Percentiles rank a stretch among this genome's conserved stretches.
These are phyloP conservation scores for Promerops cafer DNA, from an alignment of 2,113 vertebrate species.

Conservation along the genomic window DNA sequence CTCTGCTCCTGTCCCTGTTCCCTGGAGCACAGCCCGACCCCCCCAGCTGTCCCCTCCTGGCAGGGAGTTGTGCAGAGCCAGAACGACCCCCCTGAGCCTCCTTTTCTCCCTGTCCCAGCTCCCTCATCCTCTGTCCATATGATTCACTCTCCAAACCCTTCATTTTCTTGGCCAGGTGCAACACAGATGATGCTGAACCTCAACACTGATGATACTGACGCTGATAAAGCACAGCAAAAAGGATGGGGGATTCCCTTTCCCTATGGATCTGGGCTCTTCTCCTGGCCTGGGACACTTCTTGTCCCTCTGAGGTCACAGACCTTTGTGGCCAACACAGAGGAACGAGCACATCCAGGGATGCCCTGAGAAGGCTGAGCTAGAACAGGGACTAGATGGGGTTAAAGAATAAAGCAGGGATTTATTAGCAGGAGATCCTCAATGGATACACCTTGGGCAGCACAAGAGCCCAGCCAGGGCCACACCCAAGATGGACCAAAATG, in stretches of 20 bases:
- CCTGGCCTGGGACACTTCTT: neutral
- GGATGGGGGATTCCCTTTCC: neutral
- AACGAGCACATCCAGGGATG: accelerated
- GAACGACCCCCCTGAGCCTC: neutral
- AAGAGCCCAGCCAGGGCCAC: neutral
- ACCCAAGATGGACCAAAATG: neutral
- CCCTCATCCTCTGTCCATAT: neutral
- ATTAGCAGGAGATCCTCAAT: neutral
- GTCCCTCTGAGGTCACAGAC: neutral
- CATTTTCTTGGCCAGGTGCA: neutral
- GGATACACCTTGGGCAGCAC: neutral
- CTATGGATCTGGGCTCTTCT: accelerated
- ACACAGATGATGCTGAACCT: neutral
- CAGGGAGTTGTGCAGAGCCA: neutral
- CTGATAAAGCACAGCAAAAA: neutral
- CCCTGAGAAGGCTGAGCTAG: neutral
- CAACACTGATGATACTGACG: accelerated
- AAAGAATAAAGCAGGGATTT: neutral
- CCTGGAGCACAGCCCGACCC: neutral
- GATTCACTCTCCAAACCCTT: neutral
- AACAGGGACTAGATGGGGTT: neutral
- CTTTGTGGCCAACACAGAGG: accelerated
- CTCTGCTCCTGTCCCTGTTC: neutral
- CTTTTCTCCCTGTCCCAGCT: neutral
- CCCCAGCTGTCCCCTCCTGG: neutral